Evolutionary conservation across 1,140 invertebrate genomes (phyloP).

Genomic region (Lepidurus apus): DNA sequence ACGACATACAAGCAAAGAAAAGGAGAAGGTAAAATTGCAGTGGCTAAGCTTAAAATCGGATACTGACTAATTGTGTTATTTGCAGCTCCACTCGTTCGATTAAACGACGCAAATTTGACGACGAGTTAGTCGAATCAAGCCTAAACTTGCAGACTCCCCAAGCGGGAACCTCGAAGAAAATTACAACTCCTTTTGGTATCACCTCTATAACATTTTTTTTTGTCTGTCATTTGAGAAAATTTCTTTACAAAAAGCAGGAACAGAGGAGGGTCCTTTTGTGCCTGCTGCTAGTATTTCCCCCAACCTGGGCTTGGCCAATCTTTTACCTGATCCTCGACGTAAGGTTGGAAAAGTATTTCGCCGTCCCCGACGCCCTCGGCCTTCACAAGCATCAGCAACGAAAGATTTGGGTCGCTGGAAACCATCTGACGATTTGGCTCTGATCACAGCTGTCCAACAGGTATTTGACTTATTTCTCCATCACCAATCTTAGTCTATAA

Average conservation of each 20-base stretch:
- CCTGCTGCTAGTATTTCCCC: slow-evolving; percentile 37
- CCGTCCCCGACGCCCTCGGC: slow-evolving; percentile 43
- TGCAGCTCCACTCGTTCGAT: slow-evolving; percentile 83
- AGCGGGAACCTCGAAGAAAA: slow-evolving; percentile 52
- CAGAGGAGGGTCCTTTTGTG: slow-evolving; percentile 36
- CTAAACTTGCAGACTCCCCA: slow-evolving; percentile 53
- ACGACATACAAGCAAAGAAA: background rate
- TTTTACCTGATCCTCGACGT: slow-evolving; percentile 36
- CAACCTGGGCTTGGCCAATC: slow-evolving; percentile 48
- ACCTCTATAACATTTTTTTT: slow-evolving; percentile 41
- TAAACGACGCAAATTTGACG: slow-evolving; percentile 92
- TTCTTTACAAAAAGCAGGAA: background rate
- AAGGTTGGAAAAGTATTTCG: slow-evolving; percentile 34
- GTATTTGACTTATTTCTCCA: slow-evolving; percentile 48
- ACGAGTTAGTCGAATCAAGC: slow-evolving; percentile 88
- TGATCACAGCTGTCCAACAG: slow-evolving; percentile 90
- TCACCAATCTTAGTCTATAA: background rate
- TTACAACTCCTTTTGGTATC: slow-evolving; percentile 45
- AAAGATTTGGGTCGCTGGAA: slow-evolving; percentile 94
- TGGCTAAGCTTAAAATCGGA: background rate
- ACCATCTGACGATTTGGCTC: slow-evolving; percentile 87
- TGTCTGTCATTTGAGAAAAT: background rate
- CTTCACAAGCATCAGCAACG: slow-evolving; percentile 57
- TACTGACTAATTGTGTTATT: slow-evolving; percentile 35
- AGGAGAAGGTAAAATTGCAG: background rate